Evolutionary conservation across 2,888 invertebrate genomes (phyloP).

Genomic region (Pseudolycoriella hygida): DNA sequence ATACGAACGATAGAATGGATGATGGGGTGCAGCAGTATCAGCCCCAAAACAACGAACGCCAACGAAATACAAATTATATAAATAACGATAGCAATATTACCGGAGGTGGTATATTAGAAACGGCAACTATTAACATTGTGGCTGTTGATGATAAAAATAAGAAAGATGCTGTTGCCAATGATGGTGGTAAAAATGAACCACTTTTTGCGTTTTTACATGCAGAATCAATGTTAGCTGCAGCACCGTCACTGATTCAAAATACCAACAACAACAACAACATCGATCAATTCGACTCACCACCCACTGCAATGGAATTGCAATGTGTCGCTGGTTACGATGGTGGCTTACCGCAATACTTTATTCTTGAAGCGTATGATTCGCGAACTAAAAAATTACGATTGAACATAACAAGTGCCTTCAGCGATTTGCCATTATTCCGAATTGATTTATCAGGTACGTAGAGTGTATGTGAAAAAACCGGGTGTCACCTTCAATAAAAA

Average conservation of each 20-base stretch:
- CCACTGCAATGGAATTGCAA: constrained; percentile 52
- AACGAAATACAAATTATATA: not conserved
- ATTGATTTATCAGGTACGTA: constrained; percentile 29
- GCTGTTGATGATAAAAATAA: constrained; percentile 3
- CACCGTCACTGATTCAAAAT: constrained; percentile 4
- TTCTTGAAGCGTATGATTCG: constrained; percentile 66
- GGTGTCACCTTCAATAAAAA: too few relatives aligned
- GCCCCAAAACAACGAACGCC: not conserved
- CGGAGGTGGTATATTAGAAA: not conserved
- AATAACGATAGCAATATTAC: not conserved
- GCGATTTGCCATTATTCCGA: constrained; percentile 42
- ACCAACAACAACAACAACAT: constrained; percentile 3
- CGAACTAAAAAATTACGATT: constrained; percentile 49
- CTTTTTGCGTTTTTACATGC: constrained; percentile 5
- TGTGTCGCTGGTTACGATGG: constrained; percentile 81
- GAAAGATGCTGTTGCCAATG: constrained; percentile 2
- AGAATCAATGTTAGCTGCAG: not conserved
- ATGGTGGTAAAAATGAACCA: constrained; percentile 2
- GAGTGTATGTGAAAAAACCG: not conserved
- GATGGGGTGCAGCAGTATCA: constrained; percentile 1
- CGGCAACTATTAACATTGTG: constrained; percentile 1
- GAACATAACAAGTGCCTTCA: constrained; percentile 44
- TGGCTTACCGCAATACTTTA: constrained; percentile 69
- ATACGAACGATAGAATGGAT: constrained; percentile 4
- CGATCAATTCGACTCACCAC: constrained; percentile 12